Percentiles rank a stretch among this genome's conserved stretches.
Evolutionary conservation across 92 coral and sea anemone genomes (phyloP).

Genomic region (Diadumene lineata): DNA sequence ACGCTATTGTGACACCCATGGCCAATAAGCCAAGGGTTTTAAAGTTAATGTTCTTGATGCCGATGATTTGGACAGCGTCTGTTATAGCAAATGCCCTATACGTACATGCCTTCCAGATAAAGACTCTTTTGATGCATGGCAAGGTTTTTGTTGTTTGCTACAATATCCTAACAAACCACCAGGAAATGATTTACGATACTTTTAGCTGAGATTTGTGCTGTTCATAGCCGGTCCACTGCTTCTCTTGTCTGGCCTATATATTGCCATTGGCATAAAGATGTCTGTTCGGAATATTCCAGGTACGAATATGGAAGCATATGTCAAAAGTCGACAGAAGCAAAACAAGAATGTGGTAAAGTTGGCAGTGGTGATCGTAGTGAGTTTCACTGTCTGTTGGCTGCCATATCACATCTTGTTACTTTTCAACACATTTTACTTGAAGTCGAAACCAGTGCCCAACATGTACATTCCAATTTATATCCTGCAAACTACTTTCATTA

Average conservation of each 20-base stretch:
- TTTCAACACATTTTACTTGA: background rate
- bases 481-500: background rate
- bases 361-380: slow-evolving; percentile 2
- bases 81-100: slow-evolving; percentile 4
- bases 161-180: background rate
- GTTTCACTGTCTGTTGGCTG: slow-evolving; percentile 28
- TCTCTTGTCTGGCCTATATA: background rate
- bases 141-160: background rate
- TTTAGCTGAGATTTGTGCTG: slow-evolving; percentile 9
- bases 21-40: slow-evolving; percentile 8
- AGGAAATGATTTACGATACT: slow-evolving; percentile 20
- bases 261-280: slow-evolving; percentile 17
- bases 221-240: slow-evolving; percentile 26
- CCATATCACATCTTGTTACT: slow-evolving; percentile 21
- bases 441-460: background rate
- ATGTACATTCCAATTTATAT: background rate
- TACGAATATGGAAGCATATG: slow-evolving; percentile 3
- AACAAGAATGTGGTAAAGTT: slow-evolving; percentile 19
- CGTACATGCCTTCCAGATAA: slow-evolving; percentile 13
- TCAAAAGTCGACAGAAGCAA: slow-evolving; percentile 6
- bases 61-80: slow-evolving; percentile 17
- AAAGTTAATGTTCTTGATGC: slow-evolving; percentile 2
- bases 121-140: background rate
- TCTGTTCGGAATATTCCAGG: slow-evolving; percentile 20
- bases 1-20: slow-evolving; percentile 25